Base-by-base conservation (phyloP, 2,113 vertebrate genomes). In the Xiphophorus hellerii region DNA sequence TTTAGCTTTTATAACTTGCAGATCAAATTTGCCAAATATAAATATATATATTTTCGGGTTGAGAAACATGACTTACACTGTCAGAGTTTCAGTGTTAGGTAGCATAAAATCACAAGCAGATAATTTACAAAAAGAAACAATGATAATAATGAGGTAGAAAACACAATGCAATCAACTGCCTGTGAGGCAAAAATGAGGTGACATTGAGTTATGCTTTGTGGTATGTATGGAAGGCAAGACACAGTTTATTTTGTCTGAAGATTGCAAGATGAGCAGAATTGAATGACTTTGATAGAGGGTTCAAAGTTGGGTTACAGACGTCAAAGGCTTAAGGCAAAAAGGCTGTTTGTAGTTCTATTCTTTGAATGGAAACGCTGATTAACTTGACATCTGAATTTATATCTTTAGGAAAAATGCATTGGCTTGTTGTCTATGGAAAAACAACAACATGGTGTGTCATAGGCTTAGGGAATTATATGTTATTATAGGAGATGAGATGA, bases 151-250 rank as follows among this genome's bases (percentile, higher is more conserved):
- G 1, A n/a, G 3, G 14, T 28, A 39, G n/a, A 27, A n/a, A 25
- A 7, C 11, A 66, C 12, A 66, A 27, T 66, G 22, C n/a, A 6
- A 58, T n/a, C 25, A 25, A 58, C 22, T 58, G 51, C 20, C 27
- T 22, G 51, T 54, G 15, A 0, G 1, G 12, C 15, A 30, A 0
- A 42, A 14, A 8, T 63, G 15, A 44, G 6, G 17, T 1, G 0
- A 33, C n/a, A 17, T 29, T 7, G 8, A 44, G 28, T 76, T 0
- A 5, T 51, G 58, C 29, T 51, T 3, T 48, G 14, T 61, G 8
- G 33, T 14, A 51, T 0, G n/a, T 2, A 1, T 67, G 10, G 0
- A 76, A 42, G 54, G 2, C 69, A 30, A 0, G 0, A 1, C 65
- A 1, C 29, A 37, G 44, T 60, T 0, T 31, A 5, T 44, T 30